Conservation (phyloP, 2,797 vertebrate genomes). For the Megaceryle alcyon region DNA sequence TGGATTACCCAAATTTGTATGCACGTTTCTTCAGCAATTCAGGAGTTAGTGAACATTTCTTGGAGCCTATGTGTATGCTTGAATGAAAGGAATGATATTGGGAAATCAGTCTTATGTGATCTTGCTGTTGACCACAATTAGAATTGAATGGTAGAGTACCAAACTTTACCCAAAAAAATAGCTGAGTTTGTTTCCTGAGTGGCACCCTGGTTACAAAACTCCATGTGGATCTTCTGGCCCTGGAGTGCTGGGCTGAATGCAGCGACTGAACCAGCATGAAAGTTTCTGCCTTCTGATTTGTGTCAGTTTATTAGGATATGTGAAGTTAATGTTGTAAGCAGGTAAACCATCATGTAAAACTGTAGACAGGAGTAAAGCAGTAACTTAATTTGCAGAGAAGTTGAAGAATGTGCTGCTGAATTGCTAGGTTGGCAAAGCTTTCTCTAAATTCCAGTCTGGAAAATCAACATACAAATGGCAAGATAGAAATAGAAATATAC, state of each 20-base stretch:
- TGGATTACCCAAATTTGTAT: background rate
- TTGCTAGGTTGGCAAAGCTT: background rate
- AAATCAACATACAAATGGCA: background rate
- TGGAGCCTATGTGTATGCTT: fast-evolving
- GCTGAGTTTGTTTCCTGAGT: background rate
- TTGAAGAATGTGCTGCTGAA: background rate
- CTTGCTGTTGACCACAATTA: background rate
- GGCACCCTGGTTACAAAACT: background rate
- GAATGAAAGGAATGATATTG: background rate
- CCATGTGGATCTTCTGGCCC: background rate
- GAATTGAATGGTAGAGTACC: background rate
- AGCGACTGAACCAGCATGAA: background rate
- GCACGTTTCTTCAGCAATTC: background rate
- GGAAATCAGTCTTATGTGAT: background rate
- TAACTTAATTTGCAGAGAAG: background rate
- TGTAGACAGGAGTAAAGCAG: background rate
- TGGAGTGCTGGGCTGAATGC: background rate
- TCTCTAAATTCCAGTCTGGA: background rate
- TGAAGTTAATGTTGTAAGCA: background rate
- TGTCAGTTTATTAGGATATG: background rate
- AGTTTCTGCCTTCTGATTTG: background rate
- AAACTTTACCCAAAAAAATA: background rate
- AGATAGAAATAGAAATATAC: background rate
- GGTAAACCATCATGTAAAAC: background rate
- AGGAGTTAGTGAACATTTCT: background rate